These are phyloP conservation scores for Marronus borbonicus DNA, from an alignment of 2,888 invertebrate genomes.

Conservation along the genomic window DNA sequence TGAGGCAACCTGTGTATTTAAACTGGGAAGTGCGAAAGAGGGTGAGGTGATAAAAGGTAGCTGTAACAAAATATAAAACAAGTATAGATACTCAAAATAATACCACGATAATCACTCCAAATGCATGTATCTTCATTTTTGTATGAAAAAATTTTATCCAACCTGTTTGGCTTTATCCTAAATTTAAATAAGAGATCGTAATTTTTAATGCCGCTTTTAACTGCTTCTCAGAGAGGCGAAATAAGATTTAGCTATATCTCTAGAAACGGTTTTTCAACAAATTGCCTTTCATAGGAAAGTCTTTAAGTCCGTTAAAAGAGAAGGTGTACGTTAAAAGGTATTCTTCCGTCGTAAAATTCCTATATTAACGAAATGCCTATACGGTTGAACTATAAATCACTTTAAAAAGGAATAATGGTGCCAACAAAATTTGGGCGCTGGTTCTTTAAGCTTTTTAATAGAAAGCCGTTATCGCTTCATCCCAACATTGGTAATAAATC, in stretches of 20 bases:
- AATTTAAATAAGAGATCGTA: background rate
- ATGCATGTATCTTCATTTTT: too few species aligned
- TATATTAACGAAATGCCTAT: conserved; percentile 38
- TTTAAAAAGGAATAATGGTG: conserved; percentile 45
- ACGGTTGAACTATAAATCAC: conserved; percentile 44
- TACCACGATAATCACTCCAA: too few species aligned
- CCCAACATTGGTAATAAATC: conserved; percentile 39
- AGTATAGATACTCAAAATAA: too few species aligned
- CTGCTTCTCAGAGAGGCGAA: background rate
- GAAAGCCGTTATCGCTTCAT: conserved; percentile 42
- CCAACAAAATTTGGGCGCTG: conserved; percentile 42
- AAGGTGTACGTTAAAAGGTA: conserved; percentile 38
- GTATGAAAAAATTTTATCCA: too few species aligned
- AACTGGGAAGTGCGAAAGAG: too few species aligned
- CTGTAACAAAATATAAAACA: too few species aligned
- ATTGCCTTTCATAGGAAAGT: conserved; percentile 37
- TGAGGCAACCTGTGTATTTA: too few species aligned
- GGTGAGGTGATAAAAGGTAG: too few species aligned
- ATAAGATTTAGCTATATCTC: conserved; percentile 15
- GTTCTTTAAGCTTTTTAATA: conserved; percentile 41
- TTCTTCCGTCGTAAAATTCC: conserved; percentile 45
- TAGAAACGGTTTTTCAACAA: conserved; percentile 37
- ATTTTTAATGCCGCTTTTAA: conserved; percentile 21
- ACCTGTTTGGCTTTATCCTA: background rate
- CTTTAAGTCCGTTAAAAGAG: conserved; percentile 31